Conservation (phyloP, 2,888 invertebrate species). For the Vesta saturnalis region DNA sequence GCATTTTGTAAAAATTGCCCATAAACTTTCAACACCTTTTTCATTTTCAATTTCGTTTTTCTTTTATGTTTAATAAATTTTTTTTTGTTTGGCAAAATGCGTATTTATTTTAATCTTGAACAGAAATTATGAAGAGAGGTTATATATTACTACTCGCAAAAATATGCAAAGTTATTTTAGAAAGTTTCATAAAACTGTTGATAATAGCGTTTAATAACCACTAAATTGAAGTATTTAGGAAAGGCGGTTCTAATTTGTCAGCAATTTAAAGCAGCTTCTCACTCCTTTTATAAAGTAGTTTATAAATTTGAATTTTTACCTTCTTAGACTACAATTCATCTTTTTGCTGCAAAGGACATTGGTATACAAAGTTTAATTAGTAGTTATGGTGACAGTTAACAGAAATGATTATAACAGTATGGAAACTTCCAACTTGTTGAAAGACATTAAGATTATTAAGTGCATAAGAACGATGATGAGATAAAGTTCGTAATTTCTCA, state of each 20-base stretch:
- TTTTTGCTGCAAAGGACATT: neutral
- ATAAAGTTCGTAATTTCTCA: neutral
- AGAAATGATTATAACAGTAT: neutral
- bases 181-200: neutral
- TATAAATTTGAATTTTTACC: too few species aligned
- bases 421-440: neutral
- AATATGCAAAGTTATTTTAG: neutral
- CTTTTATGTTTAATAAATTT: constrained; percentile 1
- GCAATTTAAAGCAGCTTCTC: neutral
- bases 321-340: too few species aligned
- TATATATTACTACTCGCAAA: neutral
- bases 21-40: neutral
- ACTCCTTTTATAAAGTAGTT: constrained; percentile 1
- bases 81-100: neutral
- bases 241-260: neutral
- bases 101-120: neutral
- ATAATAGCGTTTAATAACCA: neutral
- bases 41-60: neutral
- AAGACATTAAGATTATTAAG: neutral
- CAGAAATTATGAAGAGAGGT: neutral
- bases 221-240: neutral
- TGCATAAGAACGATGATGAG: neutral
- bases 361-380: neutral
- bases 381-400: neutral
- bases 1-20: neutral